phyloP scores from a whole-genome alignment of 2,113 vertebrate genomes.

The Trematocara zebra region DNA sequence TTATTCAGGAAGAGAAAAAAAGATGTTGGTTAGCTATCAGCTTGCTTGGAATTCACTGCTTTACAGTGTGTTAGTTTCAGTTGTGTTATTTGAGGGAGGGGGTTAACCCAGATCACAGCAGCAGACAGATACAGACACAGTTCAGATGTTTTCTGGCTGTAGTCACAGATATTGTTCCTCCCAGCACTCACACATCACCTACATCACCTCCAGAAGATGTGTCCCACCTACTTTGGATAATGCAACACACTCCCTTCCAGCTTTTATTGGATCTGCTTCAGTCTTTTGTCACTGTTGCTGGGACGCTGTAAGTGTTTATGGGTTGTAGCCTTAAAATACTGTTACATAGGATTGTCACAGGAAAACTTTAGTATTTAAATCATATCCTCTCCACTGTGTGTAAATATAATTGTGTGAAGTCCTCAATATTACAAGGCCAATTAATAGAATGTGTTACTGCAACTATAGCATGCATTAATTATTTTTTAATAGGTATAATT shows the following conservation, averaged over 20 bases:
- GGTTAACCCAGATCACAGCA: not conserved
- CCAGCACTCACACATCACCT: not conserved
- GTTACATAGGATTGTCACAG: not conserved
- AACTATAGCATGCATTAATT: not conserved
- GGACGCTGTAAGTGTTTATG: not conserved
- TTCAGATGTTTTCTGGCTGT: not conserved
- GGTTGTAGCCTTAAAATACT: not conserved
- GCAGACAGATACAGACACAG: not conserved
- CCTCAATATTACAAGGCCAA: not conserved
- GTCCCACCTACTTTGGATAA: not conserved
- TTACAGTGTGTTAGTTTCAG: not conserved
- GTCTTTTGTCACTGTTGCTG: not conserved
- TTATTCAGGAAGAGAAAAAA: constrained; percentile 22
- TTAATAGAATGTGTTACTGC: not conserved
- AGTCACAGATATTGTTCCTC: not conserved
- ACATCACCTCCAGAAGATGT: not conserved
- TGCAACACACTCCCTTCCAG: not conserved
- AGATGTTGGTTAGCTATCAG: constrained; percentile 22
- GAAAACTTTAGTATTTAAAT: not conserved
- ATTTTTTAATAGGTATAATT: not conserved
- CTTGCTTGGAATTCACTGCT: constrained; percentile 17
- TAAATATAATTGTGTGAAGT: not conserved
- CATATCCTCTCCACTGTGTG: not conserved
- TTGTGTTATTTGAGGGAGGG: not conserved
- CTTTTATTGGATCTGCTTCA: not conserved